Percentiles rank a stretch among this genome's conserved stretches.
These are phyloP conservation scores for Sminthurinus signatus DNA, from an alignment of 1,140 invertebrate genomes.

Conservation along the genomic window DNA sequence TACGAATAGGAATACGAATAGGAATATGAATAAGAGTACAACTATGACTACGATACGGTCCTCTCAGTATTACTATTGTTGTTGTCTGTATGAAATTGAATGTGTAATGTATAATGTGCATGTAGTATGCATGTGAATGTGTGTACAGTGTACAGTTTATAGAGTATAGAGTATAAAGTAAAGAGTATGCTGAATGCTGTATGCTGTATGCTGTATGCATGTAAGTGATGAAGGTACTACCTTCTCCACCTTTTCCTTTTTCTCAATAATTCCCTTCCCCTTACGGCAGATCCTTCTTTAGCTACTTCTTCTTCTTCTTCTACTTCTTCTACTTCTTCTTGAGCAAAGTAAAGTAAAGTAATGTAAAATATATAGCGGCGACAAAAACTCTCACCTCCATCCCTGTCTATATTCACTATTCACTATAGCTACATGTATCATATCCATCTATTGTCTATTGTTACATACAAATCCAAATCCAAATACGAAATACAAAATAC, in stretches of 20 bases:
- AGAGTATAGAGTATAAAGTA: no score
- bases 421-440: no score
- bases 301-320: not conserved
- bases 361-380: not conserved
- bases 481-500: no score
- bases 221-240: conserved; percentile 1
- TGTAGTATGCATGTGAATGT: no score
- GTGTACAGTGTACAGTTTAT: no score
- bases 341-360: not conserved
- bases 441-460: no score
- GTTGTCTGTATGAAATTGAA: no score
- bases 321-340: not conserved
- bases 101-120: no score
- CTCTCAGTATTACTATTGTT: no score
- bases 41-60: not conserved
- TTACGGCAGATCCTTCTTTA: conserved; percentile 21
- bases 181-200: no score
- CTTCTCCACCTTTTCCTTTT: conserved; percentile 1
- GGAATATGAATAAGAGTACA: not conserved
- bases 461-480: no score
- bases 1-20: not conserved
- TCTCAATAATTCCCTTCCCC: conserved; percentile 25
- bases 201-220: no score
- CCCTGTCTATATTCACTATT: not conserved
- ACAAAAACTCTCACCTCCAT: not conserved